Evolutionary conservation across 2,888 invertebrate genomes (phyloP).

Genomic region (Galeopsomyia nigrocyanea): DNA sequence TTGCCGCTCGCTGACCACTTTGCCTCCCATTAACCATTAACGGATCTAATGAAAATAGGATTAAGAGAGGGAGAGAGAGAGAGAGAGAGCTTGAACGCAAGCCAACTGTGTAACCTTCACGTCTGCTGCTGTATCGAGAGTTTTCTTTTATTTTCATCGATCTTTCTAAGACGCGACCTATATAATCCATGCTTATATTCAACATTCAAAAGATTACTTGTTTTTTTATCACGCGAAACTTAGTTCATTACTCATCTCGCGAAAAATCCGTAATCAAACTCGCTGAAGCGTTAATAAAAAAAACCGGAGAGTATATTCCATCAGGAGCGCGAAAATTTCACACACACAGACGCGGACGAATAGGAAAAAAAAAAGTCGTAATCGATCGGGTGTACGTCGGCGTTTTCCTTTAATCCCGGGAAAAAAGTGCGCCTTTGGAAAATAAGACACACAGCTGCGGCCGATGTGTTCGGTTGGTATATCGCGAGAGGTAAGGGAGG

Average conservation of each 20-base stretch:
- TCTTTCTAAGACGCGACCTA: neutral
- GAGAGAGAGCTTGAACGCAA: neutral
- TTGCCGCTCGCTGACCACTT: constrained; percentile 68
- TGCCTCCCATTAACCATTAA: constrained; percentile 69
- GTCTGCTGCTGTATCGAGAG: neutral
- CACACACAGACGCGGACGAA: too few species aligned
- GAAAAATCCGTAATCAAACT: too few species aligned
- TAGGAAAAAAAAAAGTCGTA: too few species aligned
- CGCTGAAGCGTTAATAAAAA: too few species aligned
- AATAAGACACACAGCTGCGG: constrained; percentile 18
- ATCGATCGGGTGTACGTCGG: constrained; percentile 4
- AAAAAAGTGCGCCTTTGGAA: constrained; percentile 34
- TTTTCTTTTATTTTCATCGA: neutral
- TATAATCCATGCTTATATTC: too few species aligned
- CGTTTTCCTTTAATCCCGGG: constrained; percentile 37
- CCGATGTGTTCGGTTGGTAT: too few species aligned
- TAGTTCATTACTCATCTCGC: too few species aligned
- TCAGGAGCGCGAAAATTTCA: too few species aligned
- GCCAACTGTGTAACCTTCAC: constrained; percentile 26
- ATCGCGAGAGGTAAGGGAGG: too few species aligned
- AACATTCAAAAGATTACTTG: too few species aligned
- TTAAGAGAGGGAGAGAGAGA: constrained; percentile 53
- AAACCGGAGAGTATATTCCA: too few species aligned
- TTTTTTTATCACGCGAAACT: too few species aligned
- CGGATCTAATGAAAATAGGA: constrained; percentile 68